A percentile compares a stretch with the other conserved stretches of the same genome.
Conservation (phyloP, 2,113 vertebrate genomes). For the Bujurquina vittata region DNA sequence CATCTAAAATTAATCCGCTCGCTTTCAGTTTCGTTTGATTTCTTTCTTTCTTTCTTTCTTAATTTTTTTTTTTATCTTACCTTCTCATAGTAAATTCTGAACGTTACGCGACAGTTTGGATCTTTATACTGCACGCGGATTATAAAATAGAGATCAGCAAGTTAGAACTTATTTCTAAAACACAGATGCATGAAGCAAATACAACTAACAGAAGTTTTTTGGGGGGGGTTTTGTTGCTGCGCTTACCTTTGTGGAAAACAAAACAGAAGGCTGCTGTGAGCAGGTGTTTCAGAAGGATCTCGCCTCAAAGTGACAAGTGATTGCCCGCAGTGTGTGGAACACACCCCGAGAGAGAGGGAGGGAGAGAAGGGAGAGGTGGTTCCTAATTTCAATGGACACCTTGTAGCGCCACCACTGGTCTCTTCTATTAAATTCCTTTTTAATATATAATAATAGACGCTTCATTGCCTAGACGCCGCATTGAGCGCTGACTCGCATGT, state of each 20-base stretch:
- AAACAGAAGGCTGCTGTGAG: constrained; percentile 38
- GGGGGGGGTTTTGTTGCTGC: too few relatives aligned
- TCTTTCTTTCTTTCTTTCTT: too few relatives aligned
- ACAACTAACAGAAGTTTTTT: not conserved
- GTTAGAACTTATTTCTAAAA: too few relatives aligned
- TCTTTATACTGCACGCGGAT: not conserved
- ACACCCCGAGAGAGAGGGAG: constrained; percentile 22
- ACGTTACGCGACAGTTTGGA: not conserved
- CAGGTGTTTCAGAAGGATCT: constrained; percentile 9
- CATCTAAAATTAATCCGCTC: not conserved
- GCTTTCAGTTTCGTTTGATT: constrained; percentile 8
- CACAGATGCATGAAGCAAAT: not conserved
- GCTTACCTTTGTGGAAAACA: constrained; percentile 50
- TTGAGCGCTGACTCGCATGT: too few relatives aligned
- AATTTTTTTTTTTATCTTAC: not conserved
- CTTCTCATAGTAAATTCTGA: not conserved
- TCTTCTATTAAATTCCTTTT: not conserved
- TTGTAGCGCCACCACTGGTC: not conserved
- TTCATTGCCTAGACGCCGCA: too few relatives aligned
- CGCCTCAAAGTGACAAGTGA: not conserved
- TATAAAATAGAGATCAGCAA: too few relatives aligned
- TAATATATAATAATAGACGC: not conserved
- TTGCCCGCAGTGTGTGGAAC: not conserved
- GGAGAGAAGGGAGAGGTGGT: not conserved
- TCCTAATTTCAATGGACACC: not conserved